Evolutionary conservation across 2,113 vertebrate species (phyloP).

Genomic region (Syrmaticus mikado): DNA sequence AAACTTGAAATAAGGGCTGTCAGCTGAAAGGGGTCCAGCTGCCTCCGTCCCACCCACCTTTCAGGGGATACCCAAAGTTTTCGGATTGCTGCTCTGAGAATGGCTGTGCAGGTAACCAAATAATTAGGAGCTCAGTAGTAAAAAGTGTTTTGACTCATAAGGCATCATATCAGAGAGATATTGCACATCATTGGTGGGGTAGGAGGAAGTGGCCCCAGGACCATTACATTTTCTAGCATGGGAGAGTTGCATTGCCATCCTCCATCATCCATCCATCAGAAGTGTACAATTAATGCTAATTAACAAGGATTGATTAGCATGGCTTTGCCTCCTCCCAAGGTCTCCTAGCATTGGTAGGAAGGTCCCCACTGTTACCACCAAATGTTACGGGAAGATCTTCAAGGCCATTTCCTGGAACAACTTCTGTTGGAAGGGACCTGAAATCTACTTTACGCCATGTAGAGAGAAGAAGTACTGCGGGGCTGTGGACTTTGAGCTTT

Average conservation of each 20-base stretch:
- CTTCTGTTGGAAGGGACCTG: too few species aligned
- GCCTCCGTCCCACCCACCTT: neutral
- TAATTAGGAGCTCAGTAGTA: neutral
- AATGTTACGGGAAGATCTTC: neutral
- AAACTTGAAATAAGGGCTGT: neutral
- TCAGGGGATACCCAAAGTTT: too few species aligned
- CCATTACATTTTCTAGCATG: rapidly evolving
- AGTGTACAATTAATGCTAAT: neutral
- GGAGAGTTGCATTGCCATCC: neutral
- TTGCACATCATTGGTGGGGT: rapidly evolving
- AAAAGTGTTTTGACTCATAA: rapidly evolving
- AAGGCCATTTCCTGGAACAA: neutral
- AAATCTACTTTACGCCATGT: neutral
- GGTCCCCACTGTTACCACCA: neutral
- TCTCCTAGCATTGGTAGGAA: neutral
- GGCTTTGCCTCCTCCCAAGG: neutral
- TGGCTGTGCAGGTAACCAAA: rapidly evolving
- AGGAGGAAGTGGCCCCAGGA: neutral
- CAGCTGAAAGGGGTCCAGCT: constrained; percentile 5
- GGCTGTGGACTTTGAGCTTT: neutral
- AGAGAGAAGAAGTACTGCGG: neutral
- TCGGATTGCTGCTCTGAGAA: neutral
- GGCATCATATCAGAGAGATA: neutral
- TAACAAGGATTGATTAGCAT: neutral
- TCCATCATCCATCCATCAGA: neutral